Conservation (phyloP, 2,888 invertebrate genomes). For the Alviniconcha strummeri region DNA sequence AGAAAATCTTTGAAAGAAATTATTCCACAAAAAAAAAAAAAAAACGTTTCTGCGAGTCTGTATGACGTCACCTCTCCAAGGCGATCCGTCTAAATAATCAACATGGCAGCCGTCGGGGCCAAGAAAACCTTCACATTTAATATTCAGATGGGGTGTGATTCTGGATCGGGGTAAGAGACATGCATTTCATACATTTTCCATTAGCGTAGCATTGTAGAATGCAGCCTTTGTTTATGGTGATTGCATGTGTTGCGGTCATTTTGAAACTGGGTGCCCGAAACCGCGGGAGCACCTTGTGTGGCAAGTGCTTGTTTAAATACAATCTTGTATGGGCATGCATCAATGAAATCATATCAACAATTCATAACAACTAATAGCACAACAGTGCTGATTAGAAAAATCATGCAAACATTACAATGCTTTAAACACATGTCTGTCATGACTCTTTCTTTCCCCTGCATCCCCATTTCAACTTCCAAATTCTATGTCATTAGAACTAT, state of each 20-base stretch:
- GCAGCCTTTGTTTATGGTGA: too few relatives aligned
- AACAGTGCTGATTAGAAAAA: too few relatives aligned
- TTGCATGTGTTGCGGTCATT: background rate
- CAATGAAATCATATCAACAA: too few relatives aligned
- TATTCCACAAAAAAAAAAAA: background rate
- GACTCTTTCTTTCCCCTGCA: too few relatives aligned
- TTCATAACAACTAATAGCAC: too few relatives aligned
- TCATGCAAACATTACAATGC: too few relatives aligned
- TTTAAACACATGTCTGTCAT: too few relatives aligned
- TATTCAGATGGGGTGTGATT: constrained; percentile 35
- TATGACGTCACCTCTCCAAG: constrained; percentile 63
- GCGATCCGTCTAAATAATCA: constrained; percentile 51
- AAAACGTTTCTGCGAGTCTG: constrained; percentile 37
- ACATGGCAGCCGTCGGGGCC: constrained; percentile 35
- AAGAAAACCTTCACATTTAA: constrained; percentile 37
- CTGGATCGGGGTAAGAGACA: constrained; percentile 25
- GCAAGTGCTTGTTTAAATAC: background rate
- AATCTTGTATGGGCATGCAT: constrained; percentile 19
- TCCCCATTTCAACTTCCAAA: too few relatives aligned
- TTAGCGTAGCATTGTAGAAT: background rate
- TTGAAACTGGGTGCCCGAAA: background rate
- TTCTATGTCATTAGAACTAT: too few relatives aligned
- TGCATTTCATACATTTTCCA: background rate
- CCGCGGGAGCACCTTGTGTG: constrained; percentile 14
- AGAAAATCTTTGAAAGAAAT: background rate